Conservation (phyloP, 2,797 vertebrate genomes). For the Microctenopoma stevenorrisi region DNA sequence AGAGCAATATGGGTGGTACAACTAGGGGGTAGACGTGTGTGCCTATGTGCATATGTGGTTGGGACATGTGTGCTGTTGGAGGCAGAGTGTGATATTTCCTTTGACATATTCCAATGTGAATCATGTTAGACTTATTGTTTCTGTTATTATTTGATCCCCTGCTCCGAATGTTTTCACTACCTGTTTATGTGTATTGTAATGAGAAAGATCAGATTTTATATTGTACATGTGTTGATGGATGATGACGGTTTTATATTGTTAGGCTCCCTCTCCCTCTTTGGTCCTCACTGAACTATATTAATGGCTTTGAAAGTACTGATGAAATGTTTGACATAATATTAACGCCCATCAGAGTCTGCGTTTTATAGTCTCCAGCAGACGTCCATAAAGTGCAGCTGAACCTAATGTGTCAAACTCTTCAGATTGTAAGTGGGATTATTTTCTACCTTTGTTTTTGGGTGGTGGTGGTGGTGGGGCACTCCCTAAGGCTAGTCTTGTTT, state of each 20-base stretch:
- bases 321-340: slow-evolving; percentile 58
- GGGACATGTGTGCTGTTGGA: slow-evolving; percentile 22
- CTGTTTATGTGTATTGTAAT: not conserved
- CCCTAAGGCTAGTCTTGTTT: slow-evolving; percentile 32
- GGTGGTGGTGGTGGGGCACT: slow-evolving; percentile 17
- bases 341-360: slow-evolving; percentile 34
- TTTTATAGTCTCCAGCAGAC: slow-evolving; percentile 50
- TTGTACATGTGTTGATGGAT: not conserved
- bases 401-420: slow-evolving; percentile 59
- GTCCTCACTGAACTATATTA: slow-evolving; percentile 34
- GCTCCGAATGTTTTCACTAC: not conserved
- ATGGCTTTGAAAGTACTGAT: slow-evolving; percentile 55
- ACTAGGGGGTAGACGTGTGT: slow-evolving; percentile 21
- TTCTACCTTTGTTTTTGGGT: slow-evolving; percentile 22
- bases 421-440: slow-evolving; percentile 39
- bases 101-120: not conserved
- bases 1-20: slow-evolving; percentile 59
- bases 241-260: slow-evolving; percentile 13
- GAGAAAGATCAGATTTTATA: not conserved
- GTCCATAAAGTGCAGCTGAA: slow-evolving; percentile 61
- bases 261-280: not conserved
- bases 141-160: not conserved
- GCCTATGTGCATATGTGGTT: slow-evolving; percentile 23
- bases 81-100: slow-evolving; percentile 18
- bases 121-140: not conserved